phyloP scores from a whole-genome alignment of 2,888 invertebrate genomes.

The Epinotia nisella region DNA sequence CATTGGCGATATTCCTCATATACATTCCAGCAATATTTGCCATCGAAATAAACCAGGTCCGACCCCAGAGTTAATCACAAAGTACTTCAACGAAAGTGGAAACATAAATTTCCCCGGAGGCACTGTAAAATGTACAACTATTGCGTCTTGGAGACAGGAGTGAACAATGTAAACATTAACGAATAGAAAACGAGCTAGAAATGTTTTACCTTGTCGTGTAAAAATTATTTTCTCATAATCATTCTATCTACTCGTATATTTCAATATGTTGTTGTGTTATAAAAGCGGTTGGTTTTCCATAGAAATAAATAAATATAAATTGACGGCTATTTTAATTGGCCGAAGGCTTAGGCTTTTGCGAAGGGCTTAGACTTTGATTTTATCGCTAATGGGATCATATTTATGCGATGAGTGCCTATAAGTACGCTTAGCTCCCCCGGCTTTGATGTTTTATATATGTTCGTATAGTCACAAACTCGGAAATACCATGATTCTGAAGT shows the following conservation, averaged over 20 bases:
- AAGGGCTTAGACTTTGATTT: too few species aligned
- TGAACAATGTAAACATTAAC: background rate
- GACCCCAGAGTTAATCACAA: conserved; percentile 3
- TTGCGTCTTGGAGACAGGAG: background rate
- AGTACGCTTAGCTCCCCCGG: too few species aligned
- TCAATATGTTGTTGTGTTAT: too few species aligned
- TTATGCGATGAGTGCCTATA: too few species aligned
- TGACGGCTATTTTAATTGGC: background rate
- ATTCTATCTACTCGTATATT: too few species aligned
- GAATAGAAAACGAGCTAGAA: background rate
- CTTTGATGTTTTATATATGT: too few species aligned
- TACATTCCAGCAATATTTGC: conserved; percentile 13
- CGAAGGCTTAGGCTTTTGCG: too few species aligned
- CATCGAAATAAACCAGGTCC: conserved; percentile 1
- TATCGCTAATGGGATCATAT: too few species aligned
- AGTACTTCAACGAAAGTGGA: conserved; percentile 3
- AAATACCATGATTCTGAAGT: too few species aligned
- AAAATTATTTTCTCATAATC: background rate
- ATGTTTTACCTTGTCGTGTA: background rate
- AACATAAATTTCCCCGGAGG: conserved; percentile 33
- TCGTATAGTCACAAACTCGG: too few species aligned
- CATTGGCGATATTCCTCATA: background rate
- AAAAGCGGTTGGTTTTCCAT: too few species aligned
- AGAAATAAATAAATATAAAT: background rate
- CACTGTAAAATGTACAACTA: conserved; percentile 27